Percentiles rank a stretch among this genome's conserved stretches.
Conservation (phyloP, 2,113 vertebrate genomes). For the Microcebus jonahi region DNA sequence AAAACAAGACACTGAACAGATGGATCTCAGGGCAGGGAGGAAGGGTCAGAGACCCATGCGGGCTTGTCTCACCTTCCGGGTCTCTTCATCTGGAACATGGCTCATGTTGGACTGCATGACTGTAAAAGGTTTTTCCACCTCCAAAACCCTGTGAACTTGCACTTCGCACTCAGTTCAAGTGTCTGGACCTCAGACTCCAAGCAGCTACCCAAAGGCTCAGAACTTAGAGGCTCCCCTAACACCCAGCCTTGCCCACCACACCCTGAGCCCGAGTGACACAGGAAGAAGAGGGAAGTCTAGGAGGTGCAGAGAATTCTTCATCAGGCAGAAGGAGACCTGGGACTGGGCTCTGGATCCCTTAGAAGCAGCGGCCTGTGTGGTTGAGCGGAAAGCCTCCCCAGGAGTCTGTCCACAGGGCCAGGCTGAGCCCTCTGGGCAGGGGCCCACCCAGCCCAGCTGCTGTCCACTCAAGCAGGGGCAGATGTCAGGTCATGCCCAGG, state of each 20-base stretch:
- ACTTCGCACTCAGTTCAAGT: neutral
- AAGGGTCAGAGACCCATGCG: neutral
- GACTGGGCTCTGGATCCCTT: neutral
- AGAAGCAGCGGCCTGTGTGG: neutral
- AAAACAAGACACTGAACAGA: neutral
- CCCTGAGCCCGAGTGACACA: neutral
- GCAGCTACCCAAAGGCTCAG: neutral
- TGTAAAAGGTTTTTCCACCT: neutral
- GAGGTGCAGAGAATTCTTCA: neutral
- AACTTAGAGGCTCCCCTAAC: neutral
- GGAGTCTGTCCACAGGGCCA: neutral
- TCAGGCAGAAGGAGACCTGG: neutral
- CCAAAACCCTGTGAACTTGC: neutral
- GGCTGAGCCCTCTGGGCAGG: neutral
- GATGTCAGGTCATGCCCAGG: neutral
- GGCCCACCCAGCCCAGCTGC: neutral
- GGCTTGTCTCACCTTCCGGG: too few relatives aligned
- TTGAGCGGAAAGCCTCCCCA: neutral
- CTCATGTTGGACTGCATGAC: neutral
- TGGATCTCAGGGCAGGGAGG: neutral
- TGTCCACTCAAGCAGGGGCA: too few relatives aligned
- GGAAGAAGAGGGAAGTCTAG: neutral
- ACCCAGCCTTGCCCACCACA: neutral
- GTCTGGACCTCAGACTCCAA: neutral
- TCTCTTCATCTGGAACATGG: neutral